A percentile compares a stretch with the other conserved stretches of the same genome.
phyloP scores from a whole-genome alignment of 2,888 invertebrate species.

The Mermis nigrescens region DNA sequence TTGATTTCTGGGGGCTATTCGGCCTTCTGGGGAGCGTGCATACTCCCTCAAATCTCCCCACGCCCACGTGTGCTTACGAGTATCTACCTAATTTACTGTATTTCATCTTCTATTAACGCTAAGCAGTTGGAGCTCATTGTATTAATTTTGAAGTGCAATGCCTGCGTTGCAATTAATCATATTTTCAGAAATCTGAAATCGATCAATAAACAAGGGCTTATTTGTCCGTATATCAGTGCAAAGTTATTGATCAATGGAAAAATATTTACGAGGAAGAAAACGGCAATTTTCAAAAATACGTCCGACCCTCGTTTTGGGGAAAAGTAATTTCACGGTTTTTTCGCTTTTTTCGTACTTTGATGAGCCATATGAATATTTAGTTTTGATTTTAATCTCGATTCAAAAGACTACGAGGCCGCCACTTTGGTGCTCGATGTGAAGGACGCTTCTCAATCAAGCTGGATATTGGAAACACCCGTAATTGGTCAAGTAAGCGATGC shows the following conservation, averaged over 20 bases:
- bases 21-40: too few relatives aligned
- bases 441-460: slow-evolving; percentile 26
- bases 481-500: slow-evolving; percentile 23
- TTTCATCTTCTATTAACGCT: too few relatives aligned
- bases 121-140: too few relatives aligned
- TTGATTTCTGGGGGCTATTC: too few relatives aligned
- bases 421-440: slow-evolving; percentile 19
- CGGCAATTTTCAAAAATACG: slow-evolving; percentile 16
- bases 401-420: not conserved
- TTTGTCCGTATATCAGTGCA: slow-evolving; percentile 20
- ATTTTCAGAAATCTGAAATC: not conserved
- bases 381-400: slow-evolving; percentile 1
- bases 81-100: too few relatives aligned
- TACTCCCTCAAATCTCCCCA: too few relatives aligned
- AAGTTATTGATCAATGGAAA: slow-evolving; percentile 21
- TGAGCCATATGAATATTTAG: slow-evolving; percentile 3
- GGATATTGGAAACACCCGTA: slow-evolving; percentile 21
- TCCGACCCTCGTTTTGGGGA: slow-evolving; percentile 24
- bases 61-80: too few relatives aligned
- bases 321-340: slow-evolving; percentile 15
- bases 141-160: too few relatives aligned
- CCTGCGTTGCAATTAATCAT: too few relatives aligned
- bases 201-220: not conserved
- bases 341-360: not conserved
- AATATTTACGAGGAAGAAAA: slow-evolving; percentile 21